These are phyloP conservation scores for Ciconia nigra DNA, from an alignment of 2,797 vertebrate genomes.

Conservation along the genomic window DNA sequence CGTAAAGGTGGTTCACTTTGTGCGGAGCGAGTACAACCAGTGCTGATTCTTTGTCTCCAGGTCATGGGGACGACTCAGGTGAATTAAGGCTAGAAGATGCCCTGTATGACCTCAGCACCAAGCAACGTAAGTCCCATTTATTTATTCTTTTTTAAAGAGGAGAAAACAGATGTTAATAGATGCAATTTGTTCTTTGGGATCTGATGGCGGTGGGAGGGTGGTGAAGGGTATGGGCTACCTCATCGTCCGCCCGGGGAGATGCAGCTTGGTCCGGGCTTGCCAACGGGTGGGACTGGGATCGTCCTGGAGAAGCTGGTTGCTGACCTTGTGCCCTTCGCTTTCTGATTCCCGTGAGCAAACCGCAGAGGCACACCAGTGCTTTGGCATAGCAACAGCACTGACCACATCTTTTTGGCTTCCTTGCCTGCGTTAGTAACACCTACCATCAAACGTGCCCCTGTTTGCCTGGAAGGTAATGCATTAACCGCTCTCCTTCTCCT, in stretches of 20 bases:
- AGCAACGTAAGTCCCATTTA: constrained; percentile 73
- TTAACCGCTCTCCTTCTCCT: background rate
- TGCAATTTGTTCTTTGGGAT: background rate
- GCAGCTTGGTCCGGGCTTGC: background rate
- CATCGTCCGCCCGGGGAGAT: background rate
- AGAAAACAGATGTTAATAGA: background rate
- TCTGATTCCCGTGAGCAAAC: background rate
- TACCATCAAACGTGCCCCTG: too few relatives aligned
- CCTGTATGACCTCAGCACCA: constrained; percentile 42
- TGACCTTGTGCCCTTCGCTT: background rate
- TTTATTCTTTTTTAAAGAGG: background rate
- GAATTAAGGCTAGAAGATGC: constrained; percentile 74
- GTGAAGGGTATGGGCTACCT: background rate
- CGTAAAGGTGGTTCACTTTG: background rate
- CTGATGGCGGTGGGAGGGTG: background rate
- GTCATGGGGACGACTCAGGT: constrained; percentile 33
- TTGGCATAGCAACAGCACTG: background rate
- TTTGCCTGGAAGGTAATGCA: background rate
- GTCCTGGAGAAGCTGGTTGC: background rate
- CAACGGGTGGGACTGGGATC: background rate
- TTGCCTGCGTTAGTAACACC: background rate
- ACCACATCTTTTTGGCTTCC: background rate
- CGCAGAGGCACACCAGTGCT: background rate
- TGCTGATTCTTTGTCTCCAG: constrained; percentile 55
- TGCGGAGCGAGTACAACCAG: background rate